These are phyloP conservation scores for Columba livia DNA, from an alignment of 2,113 vertebrate species.

Conservation along the genomic window DNA sequence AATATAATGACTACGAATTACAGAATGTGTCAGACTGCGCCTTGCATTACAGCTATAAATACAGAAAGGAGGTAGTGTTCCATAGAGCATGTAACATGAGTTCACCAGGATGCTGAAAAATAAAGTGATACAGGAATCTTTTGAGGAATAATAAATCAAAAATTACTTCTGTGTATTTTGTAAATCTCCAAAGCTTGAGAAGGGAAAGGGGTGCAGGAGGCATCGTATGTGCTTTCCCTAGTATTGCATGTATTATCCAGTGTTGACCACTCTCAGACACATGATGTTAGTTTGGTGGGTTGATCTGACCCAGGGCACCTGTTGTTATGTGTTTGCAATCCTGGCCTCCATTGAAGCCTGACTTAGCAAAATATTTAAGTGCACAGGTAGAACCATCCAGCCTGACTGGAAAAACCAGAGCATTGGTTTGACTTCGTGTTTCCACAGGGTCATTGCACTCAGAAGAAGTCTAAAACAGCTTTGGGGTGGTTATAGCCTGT, in stretches of 20 bases:
- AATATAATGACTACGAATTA: not conserved
- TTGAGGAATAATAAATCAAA: not conserved
- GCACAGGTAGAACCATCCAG: not conserved
- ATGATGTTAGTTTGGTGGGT: not conserved
- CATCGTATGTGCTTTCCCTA: accelerated
- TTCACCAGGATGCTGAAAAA: not conserved
- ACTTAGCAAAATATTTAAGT: not conserved
- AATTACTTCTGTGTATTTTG: not conserved
- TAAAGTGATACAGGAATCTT: not conserved
- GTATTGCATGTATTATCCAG: not conserved
- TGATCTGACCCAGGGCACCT: not conserved
- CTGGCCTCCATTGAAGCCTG: constrained; percentile 17
- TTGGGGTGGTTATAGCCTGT: not conserved
- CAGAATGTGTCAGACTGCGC: not conserved
- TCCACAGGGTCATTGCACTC: not conserved
- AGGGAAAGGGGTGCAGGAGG: not conserved
- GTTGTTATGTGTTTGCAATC: not conserved
- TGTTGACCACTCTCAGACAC: not conserved
- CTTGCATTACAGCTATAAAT: not conserved
- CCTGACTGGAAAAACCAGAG: constrained; percentile 50
- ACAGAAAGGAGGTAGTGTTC: not conserved
- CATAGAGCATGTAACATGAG: not conserved
- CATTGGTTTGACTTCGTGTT: not conserved
- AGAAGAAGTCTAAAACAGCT: not conserved
- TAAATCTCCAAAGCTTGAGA: not conserved